Percentiles rank a stretch among this genome's conserved stretches.
These are phyloP conservation scores for human DNA, from an alignment of 2,113 vertebrate genomes.

Conservation along the genomic window GRCh38 chr11:7016501-7017000, in stretches of 20 bases:
- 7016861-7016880: background rate
- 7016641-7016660: background rate
- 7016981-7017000: background rate
- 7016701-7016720: background rate
- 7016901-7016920: background rate
- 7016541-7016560: background rate
- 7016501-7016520: background rate
- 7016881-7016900: background rate
- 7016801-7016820: background rate
- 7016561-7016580: constrained; percentile 11
- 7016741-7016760: background rate
- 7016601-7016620: background rate
- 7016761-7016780: constrained; percentile 14
- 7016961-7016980: constrained; percentile 11
- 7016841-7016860: background rate
- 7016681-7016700: constrained; percentile 22
- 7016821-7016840: constrained; percentile 4
- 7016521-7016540: background rate
- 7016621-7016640: background rate
- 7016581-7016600: background rate
- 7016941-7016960: background rate
- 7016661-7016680: background rate
- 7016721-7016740: background rate
- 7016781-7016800: constrained; percentile 4
- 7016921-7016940: background rate